Conservation (phyloP, 1,140 invertebrate species). For the Diachasmimorpha longicaudata region DNA sequence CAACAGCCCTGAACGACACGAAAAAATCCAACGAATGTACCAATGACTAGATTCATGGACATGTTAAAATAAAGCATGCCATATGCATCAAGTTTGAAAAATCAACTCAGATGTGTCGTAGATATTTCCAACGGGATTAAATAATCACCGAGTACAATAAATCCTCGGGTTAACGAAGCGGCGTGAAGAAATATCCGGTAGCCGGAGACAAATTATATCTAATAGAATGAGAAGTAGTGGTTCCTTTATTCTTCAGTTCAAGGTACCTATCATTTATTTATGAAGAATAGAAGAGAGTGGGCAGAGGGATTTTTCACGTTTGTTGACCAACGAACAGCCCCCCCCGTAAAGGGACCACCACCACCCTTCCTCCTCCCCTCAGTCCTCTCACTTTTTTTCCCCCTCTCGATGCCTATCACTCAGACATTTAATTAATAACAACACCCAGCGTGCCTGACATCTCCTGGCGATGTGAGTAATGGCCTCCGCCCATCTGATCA, state of each 20-base stretch:
- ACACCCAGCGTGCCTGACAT: conserved; percentile 58
- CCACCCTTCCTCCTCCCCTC: not conserved
- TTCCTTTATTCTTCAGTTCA: conserved; percentile 18
- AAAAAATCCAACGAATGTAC: not conserved
- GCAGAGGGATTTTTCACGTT: conserved; percentile 48
- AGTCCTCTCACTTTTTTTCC: not conserved
- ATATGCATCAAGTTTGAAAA: not conserved
- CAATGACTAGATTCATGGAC: not conserved
- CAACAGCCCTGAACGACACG: not conserved
- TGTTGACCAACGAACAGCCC: not conserved
- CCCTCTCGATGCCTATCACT: conserved; percentile 58
- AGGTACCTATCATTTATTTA: not conserved
- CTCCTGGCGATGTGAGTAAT: conserved; percentile 59
- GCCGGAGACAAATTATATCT: conserved; percentile 60
- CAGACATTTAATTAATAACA: conserved; percentile 64
- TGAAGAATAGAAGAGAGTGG: conserved; percentile 16
- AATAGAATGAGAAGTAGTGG: conserved; percentile 43
- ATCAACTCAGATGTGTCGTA: not conserved
- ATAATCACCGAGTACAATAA: conserved; percentile 32
- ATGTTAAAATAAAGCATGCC: not conserved
- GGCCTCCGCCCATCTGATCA: conserved; percentile 58
- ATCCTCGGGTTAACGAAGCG: conserved; percentile 51
- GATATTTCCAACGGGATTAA: not conserved
- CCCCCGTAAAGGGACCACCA: not conserved
- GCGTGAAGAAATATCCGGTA: conserved; percentile 44